These are phyloP conservation scores for Chaetorhynchus papuensis DNA, from an alignment of 2,113 vertebrate genomes.

Conservation along the genomic window DNA sequence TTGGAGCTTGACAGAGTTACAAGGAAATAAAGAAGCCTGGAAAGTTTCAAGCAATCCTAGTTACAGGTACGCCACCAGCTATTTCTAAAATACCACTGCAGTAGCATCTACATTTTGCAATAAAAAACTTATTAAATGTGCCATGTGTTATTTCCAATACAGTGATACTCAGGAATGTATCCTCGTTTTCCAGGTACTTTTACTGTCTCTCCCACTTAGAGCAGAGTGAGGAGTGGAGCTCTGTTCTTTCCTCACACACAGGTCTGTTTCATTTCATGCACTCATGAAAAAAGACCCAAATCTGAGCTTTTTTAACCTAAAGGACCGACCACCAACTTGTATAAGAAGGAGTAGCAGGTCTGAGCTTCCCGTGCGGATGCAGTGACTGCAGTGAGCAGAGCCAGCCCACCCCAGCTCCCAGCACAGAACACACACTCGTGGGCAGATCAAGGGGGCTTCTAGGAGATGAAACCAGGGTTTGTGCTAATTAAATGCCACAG, in stretches of 20 bases:
- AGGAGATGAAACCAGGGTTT: neutral
- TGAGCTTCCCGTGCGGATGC: fast-evolving
- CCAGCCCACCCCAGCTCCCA: neutral
- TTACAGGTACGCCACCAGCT: neutral
- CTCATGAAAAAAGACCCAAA: neutral
- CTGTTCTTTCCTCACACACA: neutral
- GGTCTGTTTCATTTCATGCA: fast-evolving
- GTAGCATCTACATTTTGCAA: neutral
- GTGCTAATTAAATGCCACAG: neutral
- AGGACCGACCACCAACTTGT: neutral
- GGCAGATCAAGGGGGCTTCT: neutral
- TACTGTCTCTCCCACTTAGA: neutral
- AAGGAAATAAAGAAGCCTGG: neutral
- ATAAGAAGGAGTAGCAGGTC: neutral
- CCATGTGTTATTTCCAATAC: neutral
- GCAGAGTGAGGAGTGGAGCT: fast-evolving
- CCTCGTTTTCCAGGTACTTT: neutral
- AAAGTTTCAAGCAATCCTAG: neutral
- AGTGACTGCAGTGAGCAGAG: neutral
- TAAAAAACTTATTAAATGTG: neutral
- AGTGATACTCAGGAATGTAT: neutral
- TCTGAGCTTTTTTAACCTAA: neutral
- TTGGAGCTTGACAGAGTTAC: neutral
- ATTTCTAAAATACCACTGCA: neutral
- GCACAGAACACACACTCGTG: neutral